Conservation (phyloP, 1,140 invertebrate genomes). For the Pemphigus obesinymphae region DNA sequence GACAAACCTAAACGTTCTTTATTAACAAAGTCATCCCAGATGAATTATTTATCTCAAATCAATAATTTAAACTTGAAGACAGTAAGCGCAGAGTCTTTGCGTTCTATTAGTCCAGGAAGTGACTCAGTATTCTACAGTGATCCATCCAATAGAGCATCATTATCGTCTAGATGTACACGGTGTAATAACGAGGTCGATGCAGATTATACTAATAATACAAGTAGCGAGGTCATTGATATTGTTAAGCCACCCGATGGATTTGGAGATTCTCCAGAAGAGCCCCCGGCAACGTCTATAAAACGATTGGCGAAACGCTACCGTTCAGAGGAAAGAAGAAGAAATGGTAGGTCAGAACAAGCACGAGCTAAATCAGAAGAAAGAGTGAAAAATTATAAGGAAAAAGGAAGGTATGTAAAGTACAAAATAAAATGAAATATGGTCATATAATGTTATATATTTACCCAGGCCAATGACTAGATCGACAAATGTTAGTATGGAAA, state of each 20-base stretch:
- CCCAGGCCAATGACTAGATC: constrained; percentile 59
- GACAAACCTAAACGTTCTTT: not conserved
- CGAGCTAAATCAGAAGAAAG: constrained; percentile 68
- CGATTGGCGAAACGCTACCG: constrained; percentile 75
- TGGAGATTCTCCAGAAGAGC: constrained; percentile 67
- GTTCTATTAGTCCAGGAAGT: constrained; percentile 78
- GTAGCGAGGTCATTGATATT: constrained; percentile 58
- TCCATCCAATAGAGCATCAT: constrained; percentile 38
- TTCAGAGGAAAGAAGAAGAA: constrained; percentile 62
- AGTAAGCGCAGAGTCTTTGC: constrained; percentile 74
- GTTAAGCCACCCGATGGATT: constrained; percentile 81
- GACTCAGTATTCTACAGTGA: constrained; percentile 85
- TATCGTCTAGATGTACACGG: not conserved
- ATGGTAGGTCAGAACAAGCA: constrained; percentile 44
- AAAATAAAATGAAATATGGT: not conserved
- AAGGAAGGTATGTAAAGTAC: constrained; percentile 7
- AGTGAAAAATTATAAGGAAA: constrained; percentile 62
- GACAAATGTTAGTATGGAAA: constrained; percentile 67
- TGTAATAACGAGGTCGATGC: constrained; percentile 18
- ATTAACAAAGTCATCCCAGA: not conserved
- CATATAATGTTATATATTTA: not conserved
- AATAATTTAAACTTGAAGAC: constrained; percentile 59
- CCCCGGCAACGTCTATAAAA: constrained; percentile 63
- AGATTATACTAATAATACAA: not conserved
- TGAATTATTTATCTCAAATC: not conserved